A percentile compares a stretch with the other conserved stretches of the same genome.
Conservation (phyloP, 2,797 vertebrate genomes). For the Eutrigla gurnardus region DNA sequence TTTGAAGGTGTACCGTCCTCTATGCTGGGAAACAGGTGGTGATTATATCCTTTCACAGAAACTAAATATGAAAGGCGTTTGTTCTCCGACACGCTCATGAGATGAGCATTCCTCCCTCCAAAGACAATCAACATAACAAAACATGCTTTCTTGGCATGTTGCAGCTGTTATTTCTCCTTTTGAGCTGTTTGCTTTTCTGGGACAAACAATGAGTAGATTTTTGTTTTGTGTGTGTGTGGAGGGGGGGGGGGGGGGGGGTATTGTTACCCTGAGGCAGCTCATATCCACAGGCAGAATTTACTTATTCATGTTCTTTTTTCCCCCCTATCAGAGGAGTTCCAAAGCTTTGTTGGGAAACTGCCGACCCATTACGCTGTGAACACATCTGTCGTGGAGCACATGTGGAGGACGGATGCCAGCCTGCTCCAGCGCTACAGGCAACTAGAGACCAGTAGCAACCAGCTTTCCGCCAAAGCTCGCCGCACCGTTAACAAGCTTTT, state of each 20-base stretch:
- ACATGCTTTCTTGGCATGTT: conserved; percentile 20
- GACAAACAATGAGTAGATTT: conserved; percentile 47
- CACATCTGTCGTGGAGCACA: conserved; percentile 91
- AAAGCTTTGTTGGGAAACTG: conserved; percentile 92
- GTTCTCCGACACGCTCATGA: conserved; percentile 24
- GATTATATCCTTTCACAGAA: conserved; percentile 18
- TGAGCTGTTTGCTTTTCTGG: conserved; percentile 63
- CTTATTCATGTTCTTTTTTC: conserved; percentile 63
- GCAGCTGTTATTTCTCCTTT: conserved; percentile 32
- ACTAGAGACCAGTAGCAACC: conserved; percentile 88
- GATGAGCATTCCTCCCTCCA: conserved; percentile 21
- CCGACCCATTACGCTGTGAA: conserved; percentile 93
- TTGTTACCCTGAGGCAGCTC: conserved; percentile 44
- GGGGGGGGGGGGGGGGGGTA: background rate
- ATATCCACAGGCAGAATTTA: conserved; percentile 57
- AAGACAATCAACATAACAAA: conserved; percentile 23
- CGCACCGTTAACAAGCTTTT: conserved; percentile 94
- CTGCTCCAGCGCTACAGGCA: conserved; percentile 93
- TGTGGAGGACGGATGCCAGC: conserved; percentile 92
- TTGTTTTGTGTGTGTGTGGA: background rate
- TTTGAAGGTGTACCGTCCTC: conserved; percentile 27
- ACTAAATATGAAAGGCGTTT: conserved; percentile 25
- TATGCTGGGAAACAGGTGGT: conserved; percentile 35
- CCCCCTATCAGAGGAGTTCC: conserved; percentile 91
- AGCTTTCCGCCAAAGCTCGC: conserved; percentile 90